phyloP scores from a whole-genome alignment of 2,888 invertebrate genomes.

The Stramonita haemastoma region DNA sequence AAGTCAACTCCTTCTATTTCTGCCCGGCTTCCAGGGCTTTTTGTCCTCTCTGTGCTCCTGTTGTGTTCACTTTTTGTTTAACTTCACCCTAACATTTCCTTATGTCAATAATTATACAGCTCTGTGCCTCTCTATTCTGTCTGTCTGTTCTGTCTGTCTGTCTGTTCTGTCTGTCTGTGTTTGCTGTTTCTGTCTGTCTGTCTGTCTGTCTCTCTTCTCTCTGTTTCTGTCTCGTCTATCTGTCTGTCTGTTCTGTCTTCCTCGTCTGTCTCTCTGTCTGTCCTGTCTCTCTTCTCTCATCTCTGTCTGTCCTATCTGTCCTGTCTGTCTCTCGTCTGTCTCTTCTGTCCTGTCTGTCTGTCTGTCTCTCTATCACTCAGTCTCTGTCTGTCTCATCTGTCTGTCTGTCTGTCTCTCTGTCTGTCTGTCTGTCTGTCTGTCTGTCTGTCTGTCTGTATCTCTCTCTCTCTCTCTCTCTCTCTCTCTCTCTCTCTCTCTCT shows the following conservation, averaged over 20 bases:
- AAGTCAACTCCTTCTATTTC: too few relatives aligned
- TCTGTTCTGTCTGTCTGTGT: background rate
- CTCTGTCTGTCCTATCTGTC: background rate
- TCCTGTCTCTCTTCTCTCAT: background rate
- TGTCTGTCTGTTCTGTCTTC: too few relatives aligned
- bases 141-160: background rate
- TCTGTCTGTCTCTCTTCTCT: background rate
- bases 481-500: background rate
- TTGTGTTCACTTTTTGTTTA: too few relatives aligned
- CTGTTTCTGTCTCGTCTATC: background rate
- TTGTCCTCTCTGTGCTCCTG: too few relatives aligned
- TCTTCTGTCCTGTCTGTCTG: too few relatives aligned
- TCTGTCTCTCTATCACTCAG: background rate
- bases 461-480: too few relatives aligned
- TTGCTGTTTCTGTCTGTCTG: background rate
- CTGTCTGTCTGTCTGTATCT: background rate
- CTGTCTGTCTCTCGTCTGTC: too few relatives aligned
- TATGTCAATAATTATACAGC: too few relatives aligned
- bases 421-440: background rate
- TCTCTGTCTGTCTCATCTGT: background rate
- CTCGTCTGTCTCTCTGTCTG: background rate
- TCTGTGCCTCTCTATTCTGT: background rate
- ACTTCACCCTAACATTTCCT: too few relatives aligned
- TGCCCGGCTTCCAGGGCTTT: too few relatives aligned
- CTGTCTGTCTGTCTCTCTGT: background rate